Base-by-base conservation (phyloP, 2,888 invertebrate species). In the Homarus gammarus region DNA sequence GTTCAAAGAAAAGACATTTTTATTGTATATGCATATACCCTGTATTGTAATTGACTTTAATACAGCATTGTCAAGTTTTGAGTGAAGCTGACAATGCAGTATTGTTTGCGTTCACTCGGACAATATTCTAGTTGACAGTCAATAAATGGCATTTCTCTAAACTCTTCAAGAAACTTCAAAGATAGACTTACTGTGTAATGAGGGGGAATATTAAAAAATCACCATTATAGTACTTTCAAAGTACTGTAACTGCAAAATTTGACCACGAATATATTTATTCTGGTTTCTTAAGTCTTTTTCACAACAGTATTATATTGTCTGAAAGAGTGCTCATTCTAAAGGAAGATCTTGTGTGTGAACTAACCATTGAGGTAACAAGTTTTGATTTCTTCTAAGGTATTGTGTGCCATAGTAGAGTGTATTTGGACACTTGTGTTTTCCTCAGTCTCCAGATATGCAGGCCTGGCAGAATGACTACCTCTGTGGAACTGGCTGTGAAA, bases 401-500 rank as follows among this genome's bases (percentile, higher is more conserved):
- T 49, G 31, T 75, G 75, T 64, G 64, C 1, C 27, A 64, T 64
- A 22, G 27, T 8, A 27, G 27, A 64, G 82, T 82, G 82, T 61
- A 64, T 68, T 68, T n/a, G 82, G 61, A 56, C 68, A 68, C 33
- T 82, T 61, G 22, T 64, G 22, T 64, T 40, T 82, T 82, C 97
- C 97, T 95, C 97, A 99, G 98, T 98, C 98, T 95, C 98, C 98
- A 95, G 98, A 98, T 95, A 99, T 98, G 95, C 98, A 99, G 95
- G 97, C 98, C 95, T 99, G 99, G 99, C 98, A 99, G 97, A 99
- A 99, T 96, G 99, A 99, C 96, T 99, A 99, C 96, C 97, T 99
- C 95, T 98, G 99, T 95, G 99, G 99, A 95, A 99, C 99, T 94
- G 99, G 99, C 95, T 99, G 99, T 96, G 99, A 99, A 97, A 99